Conservation (phyloP, 1,140 invertebrate genomes). For the Aricia agestis region DNA sequence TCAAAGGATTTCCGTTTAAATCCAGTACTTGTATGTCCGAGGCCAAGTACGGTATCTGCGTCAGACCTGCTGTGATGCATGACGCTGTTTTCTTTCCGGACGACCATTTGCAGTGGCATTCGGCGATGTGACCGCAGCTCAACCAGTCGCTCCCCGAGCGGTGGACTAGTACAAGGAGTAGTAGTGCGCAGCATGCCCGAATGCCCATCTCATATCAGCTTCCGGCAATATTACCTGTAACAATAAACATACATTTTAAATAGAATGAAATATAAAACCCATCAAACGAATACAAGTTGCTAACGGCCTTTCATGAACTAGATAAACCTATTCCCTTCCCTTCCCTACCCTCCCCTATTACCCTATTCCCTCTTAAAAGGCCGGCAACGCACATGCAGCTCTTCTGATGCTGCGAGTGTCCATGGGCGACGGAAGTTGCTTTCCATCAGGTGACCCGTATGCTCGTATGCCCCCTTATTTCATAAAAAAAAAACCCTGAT, state of each 20-base stretch:
- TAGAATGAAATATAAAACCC: too few relatives aligned
- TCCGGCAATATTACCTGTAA: constrained; percentile 51
- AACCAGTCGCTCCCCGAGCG: constrained; percentile 81
- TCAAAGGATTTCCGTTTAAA: constrained; percentile 86
- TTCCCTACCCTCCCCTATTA: too few relatives aligned
- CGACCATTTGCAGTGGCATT: constrained; percentile 92
- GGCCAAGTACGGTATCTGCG: constrained; percentile 84
- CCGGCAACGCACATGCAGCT: too few relatives aligned
- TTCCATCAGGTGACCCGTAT: too few relatives aligned
- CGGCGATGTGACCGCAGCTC: constrained; percentile 81
- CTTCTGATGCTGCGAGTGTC: too few relatives aligned
- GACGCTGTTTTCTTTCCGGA: constrained; percentile 91
- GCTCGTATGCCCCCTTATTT: too few relatives aligned
- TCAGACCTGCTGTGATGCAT: constrained; percentile 84
- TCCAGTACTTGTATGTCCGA: constrained; percentile 91
- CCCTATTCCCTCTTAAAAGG: too few relatives aligned
- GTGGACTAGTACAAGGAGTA: constrained; percentile 50
- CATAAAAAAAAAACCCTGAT: too few relatives aligned
- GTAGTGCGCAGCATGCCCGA: constrained; percentile 48
- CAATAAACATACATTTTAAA: constrained; percentile 31
- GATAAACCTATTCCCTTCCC: too few relatives aligned
- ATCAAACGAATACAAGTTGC: too few relatives aligned
- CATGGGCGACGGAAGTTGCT: too few relatives aligned
- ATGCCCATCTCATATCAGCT: constrained; percentile 64
- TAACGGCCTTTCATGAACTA: too few relatives aligned